phyloP scores from a whole-genome alignment of 2,113 vertebrate genomes.

The Chrysemys picta region DNA sequence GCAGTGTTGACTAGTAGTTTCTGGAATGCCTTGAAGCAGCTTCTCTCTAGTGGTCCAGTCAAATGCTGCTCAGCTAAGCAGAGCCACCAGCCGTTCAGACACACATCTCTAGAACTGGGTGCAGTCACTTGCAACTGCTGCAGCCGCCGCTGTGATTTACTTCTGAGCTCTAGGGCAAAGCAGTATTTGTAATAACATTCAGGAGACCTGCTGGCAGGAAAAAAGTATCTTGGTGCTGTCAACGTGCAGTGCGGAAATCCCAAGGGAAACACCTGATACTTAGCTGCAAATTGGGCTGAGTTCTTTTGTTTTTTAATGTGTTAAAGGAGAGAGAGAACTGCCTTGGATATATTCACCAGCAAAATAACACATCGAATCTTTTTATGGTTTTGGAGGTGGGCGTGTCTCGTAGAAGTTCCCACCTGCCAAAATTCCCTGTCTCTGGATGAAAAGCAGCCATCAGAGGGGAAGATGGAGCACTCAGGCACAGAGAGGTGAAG shows the following conservation, averaged over 20 bases:
- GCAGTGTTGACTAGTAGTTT: fast-evolving
- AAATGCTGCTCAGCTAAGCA: fast-evolving
- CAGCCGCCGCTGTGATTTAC: fast-evolving
- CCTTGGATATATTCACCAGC: fast-evolving
- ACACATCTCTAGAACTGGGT: neutral
- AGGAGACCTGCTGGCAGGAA: fast-evolving
- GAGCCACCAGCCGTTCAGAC: fast-evolving
- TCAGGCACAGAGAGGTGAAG: neutral
- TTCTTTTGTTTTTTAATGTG: neutral
- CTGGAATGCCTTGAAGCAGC: neutral
- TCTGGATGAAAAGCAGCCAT: neutral
- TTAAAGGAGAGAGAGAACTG: neutral
- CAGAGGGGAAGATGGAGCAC: neutral
- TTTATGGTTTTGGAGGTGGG: neutral
- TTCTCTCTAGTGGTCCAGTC: neutral
- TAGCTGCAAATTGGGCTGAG: neutral
- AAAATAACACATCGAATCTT: fast-evolving
- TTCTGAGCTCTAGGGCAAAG: fast-evolving
- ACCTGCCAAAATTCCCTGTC: neutral
- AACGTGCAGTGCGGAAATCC: fast-evolving
- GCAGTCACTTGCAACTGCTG: fast-evolving
- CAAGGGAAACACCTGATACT: neutral
- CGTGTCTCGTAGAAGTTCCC: neutral
- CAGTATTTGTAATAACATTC: neutral
- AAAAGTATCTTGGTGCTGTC: neutral